Conservation (phyloP, 2,888 invertebrate species). For the Drosophila nr. fundita region DNA sequence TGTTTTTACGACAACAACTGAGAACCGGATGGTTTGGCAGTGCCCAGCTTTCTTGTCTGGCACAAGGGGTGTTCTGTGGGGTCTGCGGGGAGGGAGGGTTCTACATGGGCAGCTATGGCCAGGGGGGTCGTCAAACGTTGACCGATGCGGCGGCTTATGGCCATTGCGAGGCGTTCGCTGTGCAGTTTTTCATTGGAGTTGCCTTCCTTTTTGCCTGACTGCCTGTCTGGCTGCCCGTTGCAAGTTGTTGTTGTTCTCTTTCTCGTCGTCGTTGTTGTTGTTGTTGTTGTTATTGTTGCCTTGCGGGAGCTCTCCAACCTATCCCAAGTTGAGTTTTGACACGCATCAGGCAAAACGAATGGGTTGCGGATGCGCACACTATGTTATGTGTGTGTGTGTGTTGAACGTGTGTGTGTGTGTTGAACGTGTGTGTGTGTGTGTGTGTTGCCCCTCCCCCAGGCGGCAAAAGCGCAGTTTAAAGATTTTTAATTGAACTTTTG, state of each 20-base stretch:
- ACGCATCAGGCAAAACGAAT: slow-evolving; percentile 74
- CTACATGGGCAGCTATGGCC: slow-evolving; percentile 24
- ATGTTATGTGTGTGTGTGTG: slow-evolving; percentile 10
- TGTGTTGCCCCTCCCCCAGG: slow-evolving; percentile 35
- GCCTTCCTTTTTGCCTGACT: slow-evolving; percentile 22
- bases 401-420: not conserved
- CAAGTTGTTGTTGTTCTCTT: slow-evolving; percentile 28
- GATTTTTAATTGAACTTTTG: slow-evolving; percentile 83
- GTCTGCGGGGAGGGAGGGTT: not conserved
- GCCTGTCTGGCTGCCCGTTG: slow-evolving; percentile 31
- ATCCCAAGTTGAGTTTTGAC: slow-evolving; percentile 84
- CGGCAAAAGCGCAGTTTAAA: slow-evolving; percentile 64
- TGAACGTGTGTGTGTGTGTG: not conserved
- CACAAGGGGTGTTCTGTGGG: not conserved
- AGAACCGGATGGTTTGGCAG: slow-evolving; percentile 74
- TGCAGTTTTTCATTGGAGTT: slow-evolving; percentile 40
- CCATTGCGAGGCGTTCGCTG: slow-evolving; percentile 65
- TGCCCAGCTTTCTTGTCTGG: slow-evolving; percentile 22
- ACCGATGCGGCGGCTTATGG: slow-evolving; percentile 65
- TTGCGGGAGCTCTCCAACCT: slow-evolving; percentile 82
- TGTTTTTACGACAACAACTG: slow-evolving; percentile 54
- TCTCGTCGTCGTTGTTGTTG: slow-evolving; percentile 19
- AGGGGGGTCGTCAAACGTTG: slow-evolving; percentile 62
- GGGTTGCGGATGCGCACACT: slow-evolving; percentile 37
- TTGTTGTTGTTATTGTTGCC: slow-evolving; percentile 55